Conservation (phyloP, 1,140 invertebrate genomes). For the Tetranychus urticae region DNA sequence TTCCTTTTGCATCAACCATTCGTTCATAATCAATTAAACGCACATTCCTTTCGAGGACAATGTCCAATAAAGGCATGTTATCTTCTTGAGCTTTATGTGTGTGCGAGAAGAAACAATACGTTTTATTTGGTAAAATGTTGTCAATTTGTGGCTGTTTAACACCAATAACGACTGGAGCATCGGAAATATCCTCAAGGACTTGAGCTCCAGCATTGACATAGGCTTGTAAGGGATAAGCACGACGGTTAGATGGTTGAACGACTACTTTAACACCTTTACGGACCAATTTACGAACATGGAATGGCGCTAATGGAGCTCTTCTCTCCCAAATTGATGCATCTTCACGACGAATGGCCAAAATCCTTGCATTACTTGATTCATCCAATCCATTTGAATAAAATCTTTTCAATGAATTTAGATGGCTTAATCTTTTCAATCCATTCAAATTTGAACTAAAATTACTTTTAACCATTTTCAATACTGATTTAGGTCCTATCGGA, state of each 20-base stretch:
- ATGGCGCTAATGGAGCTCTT: slow-evolving; percentile 72
- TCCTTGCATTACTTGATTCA: not conserved
- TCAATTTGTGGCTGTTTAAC: slow-evolving; percentile 95
- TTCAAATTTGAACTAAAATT: no score
- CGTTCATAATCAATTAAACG: slow-evolving; percentile 85
- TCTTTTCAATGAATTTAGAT: no score
- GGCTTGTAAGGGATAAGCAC: slow-evolving; percentile 87
- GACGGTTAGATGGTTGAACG: slow-evolving; percentile 87
- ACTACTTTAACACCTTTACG: slow-evolving; percentile 73
- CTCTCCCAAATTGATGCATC: slow-evolving; percentile 97
- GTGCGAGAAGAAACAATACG: slow-evolving; percentile 96
- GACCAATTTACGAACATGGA: slow-evolving; percentile 65
- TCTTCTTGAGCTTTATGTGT: slow-evolving; percentile 96
- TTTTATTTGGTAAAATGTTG: slow-evolving; percentile 72
- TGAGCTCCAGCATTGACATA: slow-evolving; percentile 68
- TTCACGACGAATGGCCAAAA: slow-evolving; percentile 36
- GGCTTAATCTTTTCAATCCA: no score
- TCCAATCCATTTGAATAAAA: not conserved
- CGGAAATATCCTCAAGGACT: slow-evolving; percentile 85
- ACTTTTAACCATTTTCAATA: no score
- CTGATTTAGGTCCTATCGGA: no score
- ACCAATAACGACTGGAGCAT: slow-evolving; percentile 83
- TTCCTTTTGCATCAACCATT: slow-evolving; percentile 61
- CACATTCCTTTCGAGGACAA: slow-evolving; percentile 43
- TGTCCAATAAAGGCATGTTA: slow-evolving; percentile 92